These are phyloP conservation scores for Leuciscus waleckii DNA, from an alignment of 2,797 vertebrate species.

Conservation along the genomic window DNA sequence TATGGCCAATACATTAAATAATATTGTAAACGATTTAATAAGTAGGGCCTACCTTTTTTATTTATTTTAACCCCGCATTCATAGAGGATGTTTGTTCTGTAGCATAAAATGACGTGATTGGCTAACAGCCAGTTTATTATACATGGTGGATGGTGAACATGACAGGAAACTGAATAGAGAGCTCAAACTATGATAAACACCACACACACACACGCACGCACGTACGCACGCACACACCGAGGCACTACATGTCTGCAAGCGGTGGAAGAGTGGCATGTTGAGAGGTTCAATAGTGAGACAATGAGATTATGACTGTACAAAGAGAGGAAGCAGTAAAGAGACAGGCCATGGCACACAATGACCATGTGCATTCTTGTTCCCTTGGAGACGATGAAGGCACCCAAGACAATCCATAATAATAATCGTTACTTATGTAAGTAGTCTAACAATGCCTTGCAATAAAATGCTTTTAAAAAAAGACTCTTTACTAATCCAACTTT, in stretches of 20 bases:
- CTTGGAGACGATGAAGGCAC: neutral
- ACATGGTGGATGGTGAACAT: slow-evolving; percentile 40
- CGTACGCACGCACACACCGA: too few species aligned
- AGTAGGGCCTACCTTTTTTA: neutral
- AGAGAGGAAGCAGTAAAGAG: slow-evolving; percentile 19
- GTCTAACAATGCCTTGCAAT: neutral
- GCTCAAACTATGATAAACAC: slow-evolving; percentile 29
- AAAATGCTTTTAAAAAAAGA: neutral
- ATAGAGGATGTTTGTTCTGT: slow-evolving; percentile 14
- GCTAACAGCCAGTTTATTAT: slow-evolving; percentile 57
- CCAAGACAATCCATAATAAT: neutral
- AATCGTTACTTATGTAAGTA: neutral
- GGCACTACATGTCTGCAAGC: slow-evolving; percentile 3
- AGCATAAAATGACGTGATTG: slow-evolving; percentile 31
- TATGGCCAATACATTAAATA: slow-evolving; percentile 13
- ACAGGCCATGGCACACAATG: neutral
- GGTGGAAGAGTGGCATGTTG: slow-evolving; percentile 30
- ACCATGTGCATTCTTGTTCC: neutral
- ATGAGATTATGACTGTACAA: slow-evolving; percentile 40
- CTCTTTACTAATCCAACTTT: neutral
- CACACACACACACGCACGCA: neutral
- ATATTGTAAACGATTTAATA: neutral
- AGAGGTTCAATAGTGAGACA: slow-evolving; percentile 30
- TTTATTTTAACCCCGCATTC: neutral
- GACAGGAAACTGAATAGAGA: slow-evolving; percentile 46